These are phyloP conservation scores for Watsonalla binaria DNA, from an alignment of 2,888 invertebrate species.

Conservation along the genomic window DNA sequence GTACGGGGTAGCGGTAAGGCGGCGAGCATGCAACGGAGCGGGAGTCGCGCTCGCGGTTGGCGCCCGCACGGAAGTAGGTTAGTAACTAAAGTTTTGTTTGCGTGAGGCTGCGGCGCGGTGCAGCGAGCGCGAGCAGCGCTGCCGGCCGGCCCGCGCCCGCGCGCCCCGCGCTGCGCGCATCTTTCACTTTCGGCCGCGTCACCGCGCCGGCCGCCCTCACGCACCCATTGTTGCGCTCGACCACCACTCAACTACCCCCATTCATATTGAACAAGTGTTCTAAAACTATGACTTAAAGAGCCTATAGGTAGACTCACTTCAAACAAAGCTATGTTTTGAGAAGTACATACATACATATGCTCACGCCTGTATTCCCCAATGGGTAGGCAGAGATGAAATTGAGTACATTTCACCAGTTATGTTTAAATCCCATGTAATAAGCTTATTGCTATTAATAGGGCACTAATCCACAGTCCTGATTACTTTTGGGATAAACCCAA, in stretches of 20 bases:
- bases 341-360: too few species aligned
- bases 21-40: slow-evolving; percentile 42
- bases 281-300: too few species aligned
- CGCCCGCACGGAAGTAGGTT: slow-evolving; percentile 79
- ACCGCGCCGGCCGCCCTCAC: slow-evolving; percentile 45
- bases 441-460: too few species aligned
- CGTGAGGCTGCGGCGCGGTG: slow-evolving; percentile 76
- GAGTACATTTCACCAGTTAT: too few species aligned
- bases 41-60: slow-evolving; percentile 64
- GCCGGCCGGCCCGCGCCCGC: slow-evolving; percentile 31
- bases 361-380: too few species aligned
- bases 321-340: too few species aligned
- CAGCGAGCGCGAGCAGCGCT: slow-evolving; percentile 54
- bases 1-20: slow-evolving; percentile 26
- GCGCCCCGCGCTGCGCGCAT: slow-evolving; percentile 47
- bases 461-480: too few species aligned
- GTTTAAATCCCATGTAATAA: too few species aligned
- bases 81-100: slow-evolving; percentile 79
- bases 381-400: too few species aligned
- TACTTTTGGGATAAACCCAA: too few species aligned
- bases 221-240: slow-evolving; percentile 33
- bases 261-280: background rate
- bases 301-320: too few species aligned
- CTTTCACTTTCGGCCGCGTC: slow-evolving; percentile 62
- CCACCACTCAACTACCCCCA: slow-evolving; percentile 9